Percentiles rank a stretch among this genome's conserved stretches.
Conservation (phyloP, 2,113 vertebrate genomes). For the Orthonyx spaldingii region DNA sequence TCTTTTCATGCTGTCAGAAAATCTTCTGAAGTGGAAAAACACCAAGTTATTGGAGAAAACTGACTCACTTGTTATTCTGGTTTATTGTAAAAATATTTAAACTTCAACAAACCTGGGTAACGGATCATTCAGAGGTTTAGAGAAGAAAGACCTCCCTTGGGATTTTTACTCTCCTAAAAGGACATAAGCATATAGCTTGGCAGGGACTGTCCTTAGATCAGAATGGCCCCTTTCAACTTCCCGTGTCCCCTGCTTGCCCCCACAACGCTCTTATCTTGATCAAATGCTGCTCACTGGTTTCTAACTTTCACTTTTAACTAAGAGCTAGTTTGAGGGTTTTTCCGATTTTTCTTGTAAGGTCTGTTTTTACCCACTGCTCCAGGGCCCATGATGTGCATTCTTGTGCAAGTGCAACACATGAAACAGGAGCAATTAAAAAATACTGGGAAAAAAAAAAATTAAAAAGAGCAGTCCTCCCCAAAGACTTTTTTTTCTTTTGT, state of each 20-base stretch:
- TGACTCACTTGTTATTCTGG: not conserved
- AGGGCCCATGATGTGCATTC: fast-evolving
- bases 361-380: not conserved
- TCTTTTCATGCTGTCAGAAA: not conserved
- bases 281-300: not conserved
- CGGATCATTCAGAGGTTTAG: not conserved
- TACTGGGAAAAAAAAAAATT: not conserved
- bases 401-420: not conserved
- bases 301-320: not conserved
- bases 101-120: not conserved
- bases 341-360: not conserved
- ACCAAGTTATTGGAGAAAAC: not conserved
- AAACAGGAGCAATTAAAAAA: not conserved
- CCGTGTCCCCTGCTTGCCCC: not conserved
- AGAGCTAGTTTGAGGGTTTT: not conserved
- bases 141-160: not conserved
- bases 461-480: not conserved
- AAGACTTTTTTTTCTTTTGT: not conserved
- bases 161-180: not conserved
- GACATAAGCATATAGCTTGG: not conserved
- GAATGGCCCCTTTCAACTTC: not conserved
- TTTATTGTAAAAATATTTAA: not conserved
- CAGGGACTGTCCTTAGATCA: not conserved
- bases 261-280: not conserved
- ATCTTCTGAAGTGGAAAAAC: not conserved